Percentiles rank a stretch among this genome's conserved stretches.
These are phyloP conservation scores for Neodontobutis hainanensis DNA, from an alignment of 2,113 vertebrate genomes.

Conservation along the genomic window DNA sequence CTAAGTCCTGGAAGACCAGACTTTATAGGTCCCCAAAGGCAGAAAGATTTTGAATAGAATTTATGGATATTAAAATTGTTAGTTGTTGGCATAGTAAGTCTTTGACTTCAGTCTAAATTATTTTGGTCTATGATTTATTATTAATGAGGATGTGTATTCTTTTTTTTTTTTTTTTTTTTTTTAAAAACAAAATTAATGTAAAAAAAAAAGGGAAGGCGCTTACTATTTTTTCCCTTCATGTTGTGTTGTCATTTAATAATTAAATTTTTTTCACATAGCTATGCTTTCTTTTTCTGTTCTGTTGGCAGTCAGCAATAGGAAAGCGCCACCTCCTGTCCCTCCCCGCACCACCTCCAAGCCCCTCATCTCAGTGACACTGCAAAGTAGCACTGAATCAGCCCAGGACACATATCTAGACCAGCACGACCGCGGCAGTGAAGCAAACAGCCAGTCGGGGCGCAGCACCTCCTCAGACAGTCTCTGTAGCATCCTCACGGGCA, in stretches of 20 bases:
- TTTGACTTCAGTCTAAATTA: too few relatives aligned
- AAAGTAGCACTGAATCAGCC: constrained; percentile 98
- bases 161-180: too few relatives aligned
- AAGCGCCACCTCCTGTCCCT: constrained; percentile 94
- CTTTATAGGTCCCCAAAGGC: too few relatives aligned
- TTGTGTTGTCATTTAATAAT: not conserved
- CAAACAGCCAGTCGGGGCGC: constrained; percentile 93
- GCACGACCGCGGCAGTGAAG: constrained; percentile 93
- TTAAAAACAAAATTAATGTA: not conserved
- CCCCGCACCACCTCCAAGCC: constrained; percentile 96
- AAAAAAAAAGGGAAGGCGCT: not conserved
- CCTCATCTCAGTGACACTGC: constrained; percentile 96
- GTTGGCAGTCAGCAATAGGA: constrained; percentile 88
- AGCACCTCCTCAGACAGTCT: constrained; percentile 98
- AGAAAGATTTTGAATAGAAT: too few relatives aligned
- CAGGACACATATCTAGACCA: constrained; percentile 96
- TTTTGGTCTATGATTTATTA: too few relatives aligned
- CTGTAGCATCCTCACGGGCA: constrained; percentile 91
- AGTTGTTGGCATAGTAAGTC: too few relatives aligned
- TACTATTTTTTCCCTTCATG: constrained; percentile 10
- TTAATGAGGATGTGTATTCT: too few relatives aligned
- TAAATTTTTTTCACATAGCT: not conserved
- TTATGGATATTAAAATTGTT: too few relatives aligned
- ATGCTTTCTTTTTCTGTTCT: not conserved
- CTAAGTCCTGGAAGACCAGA: too few relatives aligned